Base-by-base conservation (phyloP, 2,888 invertebrate genomes). In the Epinotia nisella region DNA sequence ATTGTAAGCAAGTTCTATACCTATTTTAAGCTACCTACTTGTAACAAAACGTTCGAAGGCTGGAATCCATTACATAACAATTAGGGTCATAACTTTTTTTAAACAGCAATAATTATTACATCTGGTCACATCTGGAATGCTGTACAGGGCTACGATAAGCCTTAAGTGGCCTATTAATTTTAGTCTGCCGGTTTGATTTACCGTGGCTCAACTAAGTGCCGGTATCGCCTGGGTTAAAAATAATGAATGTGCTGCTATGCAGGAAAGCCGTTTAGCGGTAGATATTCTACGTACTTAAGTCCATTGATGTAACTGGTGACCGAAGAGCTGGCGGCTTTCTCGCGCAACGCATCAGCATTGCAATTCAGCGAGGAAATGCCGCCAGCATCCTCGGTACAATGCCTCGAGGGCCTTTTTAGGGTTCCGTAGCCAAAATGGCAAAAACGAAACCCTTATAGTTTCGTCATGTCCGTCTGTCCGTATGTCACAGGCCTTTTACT, bases 161-260 rank as follows among this genome's bases (percentile, higher is more conserved):
- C 62, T 76, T 73, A 76, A 76, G 72, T 73, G 74, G 72, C 64
- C 70, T 72, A 71, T 72, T 75, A 69, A 71, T 69, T 66, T 45
- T 64, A 64, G 71, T 71, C 51, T 68, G 62, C 62, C 39, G 41
- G 39, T 70, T 59, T 60, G 51, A 60, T 66, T 60, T 62, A 71
- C 73, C 60, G 62, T 19, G 64, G 45, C 35, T 53, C 56, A 39
- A 17, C 39, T 41, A 67, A 76, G 74, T 74, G 72, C 69, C 49
- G 70, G 60, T 70, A 70, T 59, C 53, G 51, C 51, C 29, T 45
- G 10, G 49, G 39, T 70, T 64, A 59, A 74, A 68, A 71, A 67
- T 49, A 58, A 58, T 56, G 41, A 56, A 66, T 66, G 55, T 41
- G 21, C 39, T 39, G n/a, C 35, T 41, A 15, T 53, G 41, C 41